A percentile compares a stretch with the other conserved stretches of the same genome.
Conservation (phyloP, 1,140 invertebrate genomes). For the Leptopilina boulardi region DNA sequence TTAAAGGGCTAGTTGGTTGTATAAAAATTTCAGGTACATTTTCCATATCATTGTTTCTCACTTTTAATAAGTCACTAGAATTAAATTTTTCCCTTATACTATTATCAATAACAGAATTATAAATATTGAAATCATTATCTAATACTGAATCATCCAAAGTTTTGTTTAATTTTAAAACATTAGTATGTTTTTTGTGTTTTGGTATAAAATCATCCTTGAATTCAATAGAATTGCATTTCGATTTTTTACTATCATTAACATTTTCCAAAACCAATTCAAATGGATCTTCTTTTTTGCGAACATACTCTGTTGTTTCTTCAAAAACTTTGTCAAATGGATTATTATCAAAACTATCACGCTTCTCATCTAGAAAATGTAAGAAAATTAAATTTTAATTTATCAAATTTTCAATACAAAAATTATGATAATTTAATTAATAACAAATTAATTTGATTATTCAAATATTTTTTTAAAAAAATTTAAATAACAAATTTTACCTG, state of each 20-base stretch:
- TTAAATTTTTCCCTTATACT: slow-evolving; percentile 37
- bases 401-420: not conserved
- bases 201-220: slow-evolving; percentile 48
- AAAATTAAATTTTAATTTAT: not conserved
- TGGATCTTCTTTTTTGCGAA: slow-evolving; percentile 64
- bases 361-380: not conserved
- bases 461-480: not conserved
- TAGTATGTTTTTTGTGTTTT: slow-evolving; percentile 39
- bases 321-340: slow-evolving; percentile 69
- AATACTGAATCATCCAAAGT: slow-evolving; percentile 53
- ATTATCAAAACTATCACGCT: slow-evolving; percentile 57
- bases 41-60: slow-evolving; percentile 21
- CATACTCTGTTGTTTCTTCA: slow-evolving; percentile 61
- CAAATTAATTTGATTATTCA: not conserved
- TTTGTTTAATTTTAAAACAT: slow-evolving; percentile 59
- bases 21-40: slow-evolving; percentile 25
- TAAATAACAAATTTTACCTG: not conserved
- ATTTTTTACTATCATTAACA: slow-evolving; percentile 46
- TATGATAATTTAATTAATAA: no score
- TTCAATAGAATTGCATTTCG: slow-evolving; percentile 14
- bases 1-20: slow-evolving; percentile 8
- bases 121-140: slow-evolving; percentile 2
- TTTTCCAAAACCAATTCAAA: slow-evolving; percentile 66
- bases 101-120: not conserved
- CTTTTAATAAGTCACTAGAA: slow-evolving; percentile 38